phyloP scores from a whole-genome alignment of 1,140 invertebrate species.

The Papilio aristodemus region DNA sequence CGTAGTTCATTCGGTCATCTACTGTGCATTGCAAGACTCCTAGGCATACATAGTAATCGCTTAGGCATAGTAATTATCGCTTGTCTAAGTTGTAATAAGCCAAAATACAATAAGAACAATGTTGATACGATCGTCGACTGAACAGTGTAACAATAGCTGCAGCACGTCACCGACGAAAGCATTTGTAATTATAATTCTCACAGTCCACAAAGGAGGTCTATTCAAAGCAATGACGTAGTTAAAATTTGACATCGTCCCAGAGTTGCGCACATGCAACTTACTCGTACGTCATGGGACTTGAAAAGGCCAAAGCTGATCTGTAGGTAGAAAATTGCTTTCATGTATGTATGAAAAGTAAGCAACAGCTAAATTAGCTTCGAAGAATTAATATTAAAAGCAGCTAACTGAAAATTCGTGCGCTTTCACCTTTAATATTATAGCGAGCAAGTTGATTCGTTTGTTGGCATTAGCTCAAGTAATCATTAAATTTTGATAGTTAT shows the following conservation, averaged over 20 bases:
- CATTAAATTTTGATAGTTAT: no score
- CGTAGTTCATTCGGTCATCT: no score
- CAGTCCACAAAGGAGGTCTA: constrained; percentile 3
- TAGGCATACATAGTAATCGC: no score
- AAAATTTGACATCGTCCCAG: background rate
- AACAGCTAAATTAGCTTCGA: background rate
- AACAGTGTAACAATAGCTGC: background rate
- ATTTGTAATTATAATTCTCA: constrained; percentile 16
- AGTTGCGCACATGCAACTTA: background rate
- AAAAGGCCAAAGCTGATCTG: constrained; percentile 1
- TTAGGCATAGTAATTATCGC: background rate
- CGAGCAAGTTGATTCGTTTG: no score
- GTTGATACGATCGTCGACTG: background rate
- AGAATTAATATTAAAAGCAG: no score
- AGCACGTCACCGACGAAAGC: background rate
- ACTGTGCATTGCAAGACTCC: no score
- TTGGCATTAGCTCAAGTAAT: no score
- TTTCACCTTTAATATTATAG: no score
- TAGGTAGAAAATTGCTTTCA: background rate
- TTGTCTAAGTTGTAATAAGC: background rate
- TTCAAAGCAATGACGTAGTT: constrained; percentile 25
- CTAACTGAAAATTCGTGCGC: no score
- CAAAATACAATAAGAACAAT: background rate
- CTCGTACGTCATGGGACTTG: background rate
- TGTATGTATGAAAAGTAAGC: background rate